Base-by-base conservation (phyloP, 2,888 invertebrate genomes). In the Temnothorax unifasciatus region DNA sequence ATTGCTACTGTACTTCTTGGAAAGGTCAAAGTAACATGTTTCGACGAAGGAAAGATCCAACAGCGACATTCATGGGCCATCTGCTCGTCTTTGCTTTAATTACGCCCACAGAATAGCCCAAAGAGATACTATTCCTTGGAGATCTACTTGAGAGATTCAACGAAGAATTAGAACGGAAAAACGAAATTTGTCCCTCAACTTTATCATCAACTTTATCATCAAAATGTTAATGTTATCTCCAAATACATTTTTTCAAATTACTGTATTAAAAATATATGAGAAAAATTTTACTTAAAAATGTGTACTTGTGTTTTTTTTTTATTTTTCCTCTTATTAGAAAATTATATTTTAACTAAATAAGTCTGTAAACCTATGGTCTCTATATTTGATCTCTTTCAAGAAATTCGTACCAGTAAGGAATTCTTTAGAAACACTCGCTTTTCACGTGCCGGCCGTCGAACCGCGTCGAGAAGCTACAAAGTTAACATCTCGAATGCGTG, bases 1-100 rank as follows among this genome's bases (percentile, higher is more conserved):
- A 68, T 38, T n/a, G 57, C 69, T 50, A 76, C 76, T 71, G 57
- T 59, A 64, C 54, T 89, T 87, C 82, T 38, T n/a, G 82, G 86
- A 90, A 73, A 75, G 25, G 69, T 52, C 71, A 71, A 79, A 59
- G 82, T 75, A 64, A 59, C 68, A 21, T 75, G 85, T 85, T 73
- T 73, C 69, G 64, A 50, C 50, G 50, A 13, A 54, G 77, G 38
- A 86, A 84, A 69, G 61, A 81, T 61, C 64, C 63, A 50, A 83
- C 44, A 61, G 75, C 63, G 81, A 81, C 85, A 77, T 76, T 79
- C 75, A 61, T 15, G 82, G 76, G 83, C 87, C 90, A 90, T 90
- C 88, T 89, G 88, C 84, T 87, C 73, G 79, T 52, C 89, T 89
- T 86, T 86, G 85, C 86, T 90, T 90, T 90, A 90, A 90, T 90